A percentile compares a stretch with the other conserved stretches of the same genome.
Conservation (phyloP, 2,113 vertebrate species). For the Amblyornis subalaris region DNA sequence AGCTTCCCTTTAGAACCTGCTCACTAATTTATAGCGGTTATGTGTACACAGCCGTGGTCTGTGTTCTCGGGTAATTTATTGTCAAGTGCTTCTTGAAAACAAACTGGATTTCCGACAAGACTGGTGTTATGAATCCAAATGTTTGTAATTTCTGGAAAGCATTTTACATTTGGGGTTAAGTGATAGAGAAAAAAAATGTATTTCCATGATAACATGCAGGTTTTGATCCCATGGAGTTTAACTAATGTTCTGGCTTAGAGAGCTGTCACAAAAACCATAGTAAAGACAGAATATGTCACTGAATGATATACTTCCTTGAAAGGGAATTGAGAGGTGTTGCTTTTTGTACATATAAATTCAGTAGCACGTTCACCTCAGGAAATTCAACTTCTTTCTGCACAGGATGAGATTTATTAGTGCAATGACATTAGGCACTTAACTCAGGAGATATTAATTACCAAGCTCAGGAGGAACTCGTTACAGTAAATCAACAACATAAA, state of each 20-base stretch:
- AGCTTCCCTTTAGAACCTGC: neutral
- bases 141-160: neutral
- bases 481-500: constrained; percentile 26
- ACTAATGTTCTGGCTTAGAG: neutral
- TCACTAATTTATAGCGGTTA: neutral
- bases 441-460: constrained; percentile 28
- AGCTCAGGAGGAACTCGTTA: neutral
- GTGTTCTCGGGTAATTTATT: neutral
- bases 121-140: neutral
- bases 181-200: neutral
- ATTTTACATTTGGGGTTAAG: neutral
- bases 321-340: neutral
- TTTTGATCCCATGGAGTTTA: neutral
- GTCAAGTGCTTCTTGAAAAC: neutral
- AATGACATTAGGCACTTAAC: neutral
- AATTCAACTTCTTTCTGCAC: neutral
- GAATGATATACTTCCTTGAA: neutral
- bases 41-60: neutral
- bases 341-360: neutral
- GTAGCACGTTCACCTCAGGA: neutral
- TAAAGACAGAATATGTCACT: neutral
- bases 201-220: neutral
- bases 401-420: constrained; percentile 22
- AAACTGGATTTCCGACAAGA: neutral
- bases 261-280: neutral